These are phyloP conservation scores for Mimas tiliae DNA, from an alignment of 2,888 invertebrate genomes.

Conservation along the genomic window DNA sequence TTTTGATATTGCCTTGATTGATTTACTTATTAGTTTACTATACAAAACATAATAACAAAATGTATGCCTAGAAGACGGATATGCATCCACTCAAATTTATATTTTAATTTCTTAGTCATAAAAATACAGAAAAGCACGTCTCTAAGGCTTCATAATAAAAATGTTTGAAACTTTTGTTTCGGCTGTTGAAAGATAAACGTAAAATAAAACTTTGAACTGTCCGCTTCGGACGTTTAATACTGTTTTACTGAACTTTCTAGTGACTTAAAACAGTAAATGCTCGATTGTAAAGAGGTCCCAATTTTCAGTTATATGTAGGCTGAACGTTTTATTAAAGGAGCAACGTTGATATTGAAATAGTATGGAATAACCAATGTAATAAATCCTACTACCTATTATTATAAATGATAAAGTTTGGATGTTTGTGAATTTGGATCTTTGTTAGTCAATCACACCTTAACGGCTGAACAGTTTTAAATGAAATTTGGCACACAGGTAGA, in stretches of 20 bases:
- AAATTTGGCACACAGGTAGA: too few relatives aligned
- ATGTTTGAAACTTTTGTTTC: conserved; percentile 10
- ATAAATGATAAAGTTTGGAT: too few relatives aligned
- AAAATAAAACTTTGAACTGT: conserved; percentile 9
- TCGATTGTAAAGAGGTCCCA: background rate
- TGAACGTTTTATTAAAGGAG: background rate
- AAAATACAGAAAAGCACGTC: background rate
- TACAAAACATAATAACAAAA: background rate
- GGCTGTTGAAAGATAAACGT: conserved; percentile 1
- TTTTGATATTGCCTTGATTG: background rate
- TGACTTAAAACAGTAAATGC: conserved; percentile 1
- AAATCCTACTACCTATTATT: background rate
- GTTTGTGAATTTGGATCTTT: too few relatives aligned
- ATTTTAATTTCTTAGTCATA: background rate
- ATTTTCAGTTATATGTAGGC: background rate
- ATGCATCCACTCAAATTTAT: background rate
- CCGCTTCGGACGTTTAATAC: conserved; percentile 12
- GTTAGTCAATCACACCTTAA: too few relatives aligned
- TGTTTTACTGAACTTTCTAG: conserved; percentile 15
- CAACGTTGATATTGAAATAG: background rate
- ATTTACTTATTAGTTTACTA: background rate
- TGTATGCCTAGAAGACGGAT: background rate
- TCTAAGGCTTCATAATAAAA: conserved; percentile 1
- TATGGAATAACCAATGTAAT: background rate
- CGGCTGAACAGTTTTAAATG: too few relatives aligned